A percentile compares a stretch with the other conserved stretches of the same genome.
phyloP scores from a whole-genome alignment of 2,113 vertebrate species.

The Aspidoscelis tigris region DNA sequence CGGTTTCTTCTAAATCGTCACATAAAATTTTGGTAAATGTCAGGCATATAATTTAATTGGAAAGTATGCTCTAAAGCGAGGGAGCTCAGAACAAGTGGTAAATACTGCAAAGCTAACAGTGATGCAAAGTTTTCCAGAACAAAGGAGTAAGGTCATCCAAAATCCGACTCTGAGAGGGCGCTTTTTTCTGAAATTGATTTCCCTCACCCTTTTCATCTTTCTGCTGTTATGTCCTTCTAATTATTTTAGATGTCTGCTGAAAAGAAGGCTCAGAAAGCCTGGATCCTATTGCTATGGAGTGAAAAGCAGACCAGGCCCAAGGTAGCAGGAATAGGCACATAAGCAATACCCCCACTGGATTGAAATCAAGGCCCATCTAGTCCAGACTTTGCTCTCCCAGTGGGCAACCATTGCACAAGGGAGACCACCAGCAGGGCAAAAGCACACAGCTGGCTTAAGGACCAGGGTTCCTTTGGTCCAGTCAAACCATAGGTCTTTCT shows the following conservation, averaged over 20 bases:
- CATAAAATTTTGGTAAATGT: slow-evolving; percentile 77
- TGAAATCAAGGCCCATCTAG: no score
- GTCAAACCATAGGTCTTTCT: no score
- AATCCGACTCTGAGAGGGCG: slow-evolving; percentile 19
- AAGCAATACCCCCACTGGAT: no score
- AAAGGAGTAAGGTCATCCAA: slow-evolving; percentile 17
- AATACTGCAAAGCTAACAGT: slow-evolving; percentile 38
- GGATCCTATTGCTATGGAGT: neutral
- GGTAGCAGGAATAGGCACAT: neutral
- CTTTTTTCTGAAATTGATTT: neutral
- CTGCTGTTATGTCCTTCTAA: neutral
- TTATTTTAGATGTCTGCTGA: slow-evolving; percentile 17
- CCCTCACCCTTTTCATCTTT: neutral
- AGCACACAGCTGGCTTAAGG: no score
- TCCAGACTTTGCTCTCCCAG: no score
- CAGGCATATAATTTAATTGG: slow-evolving; percentile 75
- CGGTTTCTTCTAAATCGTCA: slow-evolving; percentile 71
- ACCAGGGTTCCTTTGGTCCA: no score
- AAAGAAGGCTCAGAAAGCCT: slow-evolving; percentile 1
- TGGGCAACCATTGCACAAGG: no score
- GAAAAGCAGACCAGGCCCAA: neutral
- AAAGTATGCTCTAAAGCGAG: slow-evolving; percentile 58
- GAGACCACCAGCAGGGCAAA: no score
- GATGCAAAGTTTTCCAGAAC: slow-evolving; percentile 24
- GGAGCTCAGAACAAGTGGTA: slow-evolving; percentile 16